Conservation (phyloP, 2,888 invertebrate genomes). For the Lasius fuliginosus region DNA sequence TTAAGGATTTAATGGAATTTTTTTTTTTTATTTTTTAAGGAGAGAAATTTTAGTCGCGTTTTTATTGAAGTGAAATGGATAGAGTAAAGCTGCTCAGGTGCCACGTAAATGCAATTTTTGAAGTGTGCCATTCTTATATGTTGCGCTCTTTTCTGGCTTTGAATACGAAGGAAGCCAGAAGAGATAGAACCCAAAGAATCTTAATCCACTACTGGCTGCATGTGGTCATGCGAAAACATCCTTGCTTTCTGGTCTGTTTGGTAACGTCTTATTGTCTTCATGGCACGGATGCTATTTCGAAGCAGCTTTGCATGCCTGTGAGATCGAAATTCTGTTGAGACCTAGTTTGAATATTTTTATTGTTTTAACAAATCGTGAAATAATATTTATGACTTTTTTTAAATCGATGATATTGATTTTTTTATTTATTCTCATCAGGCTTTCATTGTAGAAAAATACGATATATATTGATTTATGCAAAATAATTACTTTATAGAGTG, state of each 20-base stretch:
- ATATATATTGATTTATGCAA: slow-evolving; percentile 19
- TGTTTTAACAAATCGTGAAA: background rate
- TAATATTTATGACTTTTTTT: background rate
- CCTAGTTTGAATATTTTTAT: background rate
- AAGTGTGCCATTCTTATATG: background rate
- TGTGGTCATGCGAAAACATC: slow-evolving; percentile 42
- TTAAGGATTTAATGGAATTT: background rate
- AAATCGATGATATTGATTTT: background rate
- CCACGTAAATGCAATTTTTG: background rate
- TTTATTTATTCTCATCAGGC: background rate
- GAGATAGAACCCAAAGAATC: slow-evolving; percentile 27
- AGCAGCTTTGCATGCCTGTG: slow-evolving; percentile 6
- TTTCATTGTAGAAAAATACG: background rate
- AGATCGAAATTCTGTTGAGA: slow-evolving; percentile 7
- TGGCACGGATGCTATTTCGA: slow-evolving; percentile 44
- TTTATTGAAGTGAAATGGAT: background rate
- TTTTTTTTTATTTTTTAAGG: background rate
- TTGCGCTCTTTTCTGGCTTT: background rate
- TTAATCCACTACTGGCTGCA: slow-evolving; percentile 48
- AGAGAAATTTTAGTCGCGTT: background rate
- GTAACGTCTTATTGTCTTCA: slow-evolving; percentile 47
- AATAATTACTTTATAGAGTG: slow-evolving; percentile 35
- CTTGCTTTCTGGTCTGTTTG: slow-evolving; percentile 41
- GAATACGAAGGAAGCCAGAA: background rate
- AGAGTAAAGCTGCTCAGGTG: background rate